Evolutionary conservation across 2,888 invertebrate genomes (phyloP).

Genomic region (Cosmia pyralina): DNA sequence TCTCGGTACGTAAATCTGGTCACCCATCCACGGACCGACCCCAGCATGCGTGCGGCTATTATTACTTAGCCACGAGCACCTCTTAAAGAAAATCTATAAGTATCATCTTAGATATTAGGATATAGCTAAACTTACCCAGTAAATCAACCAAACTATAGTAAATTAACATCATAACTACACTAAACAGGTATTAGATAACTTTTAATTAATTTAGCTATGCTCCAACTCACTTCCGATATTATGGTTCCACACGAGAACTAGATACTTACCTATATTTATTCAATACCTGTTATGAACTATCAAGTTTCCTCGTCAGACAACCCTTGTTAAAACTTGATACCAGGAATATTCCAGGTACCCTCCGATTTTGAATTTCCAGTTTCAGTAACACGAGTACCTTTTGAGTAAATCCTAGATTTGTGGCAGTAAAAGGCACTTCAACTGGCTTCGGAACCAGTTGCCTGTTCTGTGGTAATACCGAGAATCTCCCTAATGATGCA

Average conservation of each 20-base stretch:
- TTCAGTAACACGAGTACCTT: slow-evolving; percentile 40
- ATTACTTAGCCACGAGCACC: too few relatives aligned
- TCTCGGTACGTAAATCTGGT: too few relatives aligned
- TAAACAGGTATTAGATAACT: slow-evolving; percentile 4
- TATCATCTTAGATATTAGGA: too few relatives aligned
- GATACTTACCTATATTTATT: slow-evolving; percentile 30
- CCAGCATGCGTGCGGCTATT: too few relatives aligned
- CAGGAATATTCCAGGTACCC: slow-evolving; percentile 23
- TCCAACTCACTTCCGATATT: slow-evolving; percentile 13
- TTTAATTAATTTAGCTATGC: slow-evolving; percentile 35
- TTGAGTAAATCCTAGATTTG: slow-evolving; percentile 20
- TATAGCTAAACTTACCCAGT: not conserved
- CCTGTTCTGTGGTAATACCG: slow-evolving; percentile 27
- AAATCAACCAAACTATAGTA: not conserved
- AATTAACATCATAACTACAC: not conserved
- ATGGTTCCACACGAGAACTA: slow-evolving; percentile 11
- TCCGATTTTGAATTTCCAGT: slow-evolving; percentile 61
- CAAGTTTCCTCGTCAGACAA: slow-evolving; percentile 32
- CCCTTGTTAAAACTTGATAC: slow-evolving; percentile 70
- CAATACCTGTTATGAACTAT: slow-evolving; percentile 36
- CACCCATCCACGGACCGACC: too few relatives aligned
- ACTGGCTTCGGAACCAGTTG: slow-evolving; percentile 8
- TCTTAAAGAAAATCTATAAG: too few relatives aligned
- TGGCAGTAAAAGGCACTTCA: slow-evolving; percentile 1
- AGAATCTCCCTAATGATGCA: slow-evolving; percentile 35